Evolutionary conservation across 2,797 vertebrate species (phyloP).

Genomic region (Valencia hispanica): DNA sequence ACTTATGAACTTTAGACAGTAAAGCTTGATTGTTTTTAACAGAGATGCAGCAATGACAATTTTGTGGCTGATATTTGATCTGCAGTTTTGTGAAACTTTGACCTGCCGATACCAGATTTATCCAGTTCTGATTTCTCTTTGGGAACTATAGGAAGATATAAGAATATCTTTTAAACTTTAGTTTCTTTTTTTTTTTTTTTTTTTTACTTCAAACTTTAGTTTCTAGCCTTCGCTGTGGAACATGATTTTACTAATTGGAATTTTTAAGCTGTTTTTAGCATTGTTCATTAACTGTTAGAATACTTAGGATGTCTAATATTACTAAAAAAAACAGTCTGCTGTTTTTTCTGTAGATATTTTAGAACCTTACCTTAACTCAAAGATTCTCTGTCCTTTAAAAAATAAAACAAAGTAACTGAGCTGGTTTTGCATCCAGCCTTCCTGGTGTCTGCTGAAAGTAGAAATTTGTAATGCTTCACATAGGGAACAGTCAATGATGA

Average conservation of each 20-base stretch:
- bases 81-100: not conserved
- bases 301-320: not conserved
- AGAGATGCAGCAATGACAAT: not conserved
- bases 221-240: too few relatives aligned
- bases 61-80: not conserved
- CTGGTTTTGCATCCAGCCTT: not conserved
- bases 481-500: slow-evolving; percentile 3
- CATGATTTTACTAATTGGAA: too few relatives aligned
- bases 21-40: slow-evolving; percentile 40
- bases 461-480: not conserved
- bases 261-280: not conserved
- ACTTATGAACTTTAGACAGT: slow-evolving; percentile 30
- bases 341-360: not conserved
- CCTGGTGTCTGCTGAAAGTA: not conserved
- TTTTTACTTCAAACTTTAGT: not conserved
- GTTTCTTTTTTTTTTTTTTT: too few relatives aligned
- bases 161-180: not conserved
- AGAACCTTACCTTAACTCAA: not conserved
- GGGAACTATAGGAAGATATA: not conserved
- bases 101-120: not conserved
- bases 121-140: not conserved
- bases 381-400: not conserved
- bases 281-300: not conserved
- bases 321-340: not conserved
- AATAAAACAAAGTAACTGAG: not conserved